Evolutionary conservation across 2,113 vertebrate genomes (phyloP).

Genomic region (Myodes glareolus): DNA sequence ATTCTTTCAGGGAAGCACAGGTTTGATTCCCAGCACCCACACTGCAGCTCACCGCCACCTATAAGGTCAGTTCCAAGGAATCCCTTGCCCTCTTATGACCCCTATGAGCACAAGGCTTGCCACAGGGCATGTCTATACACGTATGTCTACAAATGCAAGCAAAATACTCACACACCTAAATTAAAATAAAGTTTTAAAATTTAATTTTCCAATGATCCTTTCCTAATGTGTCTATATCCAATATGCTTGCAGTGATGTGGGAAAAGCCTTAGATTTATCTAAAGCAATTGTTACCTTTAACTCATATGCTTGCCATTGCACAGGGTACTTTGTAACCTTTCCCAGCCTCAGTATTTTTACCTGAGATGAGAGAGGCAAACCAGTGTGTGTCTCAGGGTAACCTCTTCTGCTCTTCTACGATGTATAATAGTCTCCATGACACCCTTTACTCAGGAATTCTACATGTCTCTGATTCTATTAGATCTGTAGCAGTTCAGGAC

Average conservation of each 20-base stretch:
- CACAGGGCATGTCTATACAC: no score
- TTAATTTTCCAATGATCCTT: not conserved
- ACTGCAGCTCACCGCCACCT: not conserved
- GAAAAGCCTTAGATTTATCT: not conserved
- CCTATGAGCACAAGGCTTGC: not conserved
- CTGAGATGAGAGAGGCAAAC: not conserved
- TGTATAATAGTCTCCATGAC: not conserved
- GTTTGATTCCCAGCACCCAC: not conserved
- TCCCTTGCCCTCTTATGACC: not conserved
- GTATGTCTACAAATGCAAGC: not conserved
- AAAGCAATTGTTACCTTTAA: not conserved
- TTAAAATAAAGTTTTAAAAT: not conserved
- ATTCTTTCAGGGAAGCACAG: no score
- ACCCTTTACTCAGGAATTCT: conserved; percentile 41
- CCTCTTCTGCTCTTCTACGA: not conserved
- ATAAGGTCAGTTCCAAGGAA: not conserved
- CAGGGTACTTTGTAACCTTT: not conserved
- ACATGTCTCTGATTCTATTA: not conserved
- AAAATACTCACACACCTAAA: not conserved
- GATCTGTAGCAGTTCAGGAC: not conserved
- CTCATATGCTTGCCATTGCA: not conserved
- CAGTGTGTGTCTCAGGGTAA: not conserved
- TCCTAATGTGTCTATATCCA: not conserved
- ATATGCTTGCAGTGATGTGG: not conserved
- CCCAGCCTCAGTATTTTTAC: not conserved